Conservation (phyloP, 2,113 vertebrate genomes). For the Aramus guarauna region DNA sequence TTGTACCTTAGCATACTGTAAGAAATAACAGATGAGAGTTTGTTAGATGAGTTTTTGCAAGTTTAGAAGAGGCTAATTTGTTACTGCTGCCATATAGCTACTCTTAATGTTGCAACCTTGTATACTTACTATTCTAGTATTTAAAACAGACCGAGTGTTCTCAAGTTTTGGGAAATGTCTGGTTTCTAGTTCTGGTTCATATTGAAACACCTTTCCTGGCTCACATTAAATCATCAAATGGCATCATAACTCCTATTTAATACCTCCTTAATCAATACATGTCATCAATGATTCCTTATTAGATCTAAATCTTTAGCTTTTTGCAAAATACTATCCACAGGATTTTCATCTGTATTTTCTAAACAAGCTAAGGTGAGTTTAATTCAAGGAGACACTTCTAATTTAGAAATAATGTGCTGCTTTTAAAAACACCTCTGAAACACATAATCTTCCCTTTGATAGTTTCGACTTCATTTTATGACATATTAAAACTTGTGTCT, state of each 20-base stretch:
- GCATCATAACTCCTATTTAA: not conserved
- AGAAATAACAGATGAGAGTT: fast-evolving
- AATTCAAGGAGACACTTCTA: not conserved
- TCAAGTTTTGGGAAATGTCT: not conserved
- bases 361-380: not conserved
- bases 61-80: not conserved
- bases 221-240: not conserved
- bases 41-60: not conserved
- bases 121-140: not conserved
- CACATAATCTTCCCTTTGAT: not conserved
- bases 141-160: not conserved
- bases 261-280: not conserved
- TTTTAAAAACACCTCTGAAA: not conserved
- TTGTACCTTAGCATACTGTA: not conserved
- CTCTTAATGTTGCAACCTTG: not conserved
- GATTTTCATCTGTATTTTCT: not conserved
- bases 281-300: not conserved
- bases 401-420: not conserved
- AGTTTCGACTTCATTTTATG: not conserved
- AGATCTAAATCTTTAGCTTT: not conserved
- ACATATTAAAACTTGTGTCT: not conserved
- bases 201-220: not conserved
- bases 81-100: not conserved
- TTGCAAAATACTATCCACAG: not conserved
- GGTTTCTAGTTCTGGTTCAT: not conserved